phyloP scores from a whole-genome alignment of 2,113 vertebrate genomes.

The Meles meles region DNA sequence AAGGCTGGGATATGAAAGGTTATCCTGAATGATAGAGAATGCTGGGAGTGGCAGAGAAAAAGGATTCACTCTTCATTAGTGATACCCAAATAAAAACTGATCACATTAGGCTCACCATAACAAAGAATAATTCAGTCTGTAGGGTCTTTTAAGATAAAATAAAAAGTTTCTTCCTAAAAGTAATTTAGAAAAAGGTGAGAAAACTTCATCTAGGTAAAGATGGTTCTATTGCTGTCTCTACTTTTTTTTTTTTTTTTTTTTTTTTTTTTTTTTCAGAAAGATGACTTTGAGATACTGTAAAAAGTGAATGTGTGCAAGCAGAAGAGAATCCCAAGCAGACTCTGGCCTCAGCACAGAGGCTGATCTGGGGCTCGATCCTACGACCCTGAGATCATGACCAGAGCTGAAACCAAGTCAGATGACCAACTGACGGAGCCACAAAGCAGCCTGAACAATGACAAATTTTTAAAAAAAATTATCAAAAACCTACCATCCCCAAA shows the following conservation, averaged over 20 bases:
- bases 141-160: conserved; percentile 53
- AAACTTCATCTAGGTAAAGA: not conserved
- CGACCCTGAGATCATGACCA: not conserved
- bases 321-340: not conserved
- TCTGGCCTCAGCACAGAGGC: not conserved
- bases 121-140: conserved; percentile 61
- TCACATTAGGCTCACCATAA: conserved; percentile 45
- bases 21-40: conserved; percentile 2
- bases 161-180: conserved; percentile 49
- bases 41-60: not conserved
- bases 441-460: not conserved
- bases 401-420: not conserved
- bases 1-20: conserved; percentile 46
- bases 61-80: conserved; percentile 58
- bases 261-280: not conserved
- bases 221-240: not conserved
- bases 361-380: not conserved
- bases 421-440: not conserved
- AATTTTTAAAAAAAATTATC: not conserved
- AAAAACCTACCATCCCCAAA: not conserved
- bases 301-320: not conserved
- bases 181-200: conserved; percentile 51
- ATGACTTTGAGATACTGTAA: conserved; percentile 7
- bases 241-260: not conserved
- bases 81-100: conserved; percentile 53